Evolutionary conservation across 2,888 invertebrate genomes (phyloP).

Genomic region (Hipparchia semele): DNA sequence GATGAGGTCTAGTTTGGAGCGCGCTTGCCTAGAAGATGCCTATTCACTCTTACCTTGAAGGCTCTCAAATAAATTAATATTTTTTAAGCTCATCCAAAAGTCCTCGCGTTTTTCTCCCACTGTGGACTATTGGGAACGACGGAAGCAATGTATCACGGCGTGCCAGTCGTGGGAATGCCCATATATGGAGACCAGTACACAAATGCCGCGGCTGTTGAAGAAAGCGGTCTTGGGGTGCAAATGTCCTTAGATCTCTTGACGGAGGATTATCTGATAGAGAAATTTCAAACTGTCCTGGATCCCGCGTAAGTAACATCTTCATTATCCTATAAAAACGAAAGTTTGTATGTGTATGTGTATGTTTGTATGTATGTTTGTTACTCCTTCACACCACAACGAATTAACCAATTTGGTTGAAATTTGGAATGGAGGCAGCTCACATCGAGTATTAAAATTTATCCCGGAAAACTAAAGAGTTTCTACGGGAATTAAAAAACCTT

Average conservation of each 20-base stretch:
- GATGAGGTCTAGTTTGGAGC: too few relatives aligned
- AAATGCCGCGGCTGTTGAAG: slow-evolving; percentile 81
- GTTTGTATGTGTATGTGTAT: too few relatives aligned
- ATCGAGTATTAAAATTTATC: too few relatives aligned
- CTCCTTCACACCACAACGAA: too few relatives aligned
- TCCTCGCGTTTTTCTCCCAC: slow-evolving; percentile 83
- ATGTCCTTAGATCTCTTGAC: slow-evolving; percentile 72
- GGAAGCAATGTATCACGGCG: slow-evolving; percentile 84
- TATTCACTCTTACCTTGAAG: too few relatives aligned
- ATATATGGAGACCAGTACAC: slow-evolving; percentile 83
- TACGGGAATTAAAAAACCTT: too few relatives aligned
- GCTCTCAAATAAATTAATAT: background rate
- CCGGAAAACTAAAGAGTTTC: too few relatives aligned
- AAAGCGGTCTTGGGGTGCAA: slow-evolving; percentile 78
- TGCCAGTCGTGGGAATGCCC: slow-evolving; percentile 83
- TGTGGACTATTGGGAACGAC: slow-evolving; percentile 83
- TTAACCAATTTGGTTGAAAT: too few relatives aligned
- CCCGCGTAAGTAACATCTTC: slow-evolving; percentile 68
- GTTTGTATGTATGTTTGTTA: too few relatives aligned
- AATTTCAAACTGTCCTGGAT: slow-evolving; percentile 78
- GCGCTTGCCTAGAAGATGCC: too few relatives aligned
- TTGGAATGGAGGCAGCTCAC: too few relatives aligned
- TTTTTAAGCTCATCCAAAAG: slow-evolving; percentile 81
- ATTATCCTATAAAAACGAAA: too few relatives aligned
- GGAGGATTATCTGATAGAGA: slow-evolving; percentile 74